Conservation (phyloP, 2,113 vertebrate species). For the Chiloscyllium plagiosum region DNA sequence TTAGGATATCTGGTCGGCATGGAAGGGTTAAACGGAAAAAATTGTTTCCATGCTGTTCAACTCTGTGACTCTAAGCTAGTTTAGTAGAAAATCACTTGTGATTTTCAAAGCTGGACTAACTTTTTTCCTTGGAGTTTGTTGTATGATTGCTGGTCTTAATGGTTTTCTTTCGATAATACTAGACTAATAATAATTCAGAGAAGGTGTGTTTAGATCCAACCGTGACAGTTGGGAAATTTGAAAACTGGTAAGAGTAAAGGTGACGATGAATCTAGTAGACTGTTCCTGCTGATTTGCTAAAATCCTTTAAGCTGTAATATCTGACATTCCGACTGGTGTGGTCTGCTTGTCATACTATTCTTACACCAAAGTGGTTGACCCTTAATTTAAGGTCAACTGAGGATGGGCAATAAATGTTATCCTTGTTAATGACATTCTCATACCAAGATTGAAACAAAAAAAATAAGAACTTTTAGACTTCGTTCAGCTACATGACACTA, state of each 20-base stretch:
- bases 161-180: neutral
- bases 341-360: neutral
- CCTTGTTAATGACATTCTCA: neutral
- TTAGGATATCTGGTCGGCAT: no score
- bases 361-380: neutral
- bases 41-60: no score
- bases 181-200: neutral
- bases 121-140: neutral
- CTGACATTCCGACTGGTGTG: neutral
- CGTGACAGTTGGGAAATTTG: neutral
- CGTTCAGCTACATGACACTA: no score
- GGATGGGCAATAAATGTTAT: neutral
- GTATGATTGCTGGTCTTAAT: neutral
- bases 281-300: neutral
- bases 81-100: neutral
- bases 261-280: neutral
- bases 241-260: neutral
- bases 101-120: neutral
- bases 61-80: slow-evolving; percentile 14
- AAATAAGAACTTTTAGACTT: neutral
- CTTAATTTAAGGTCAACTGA: neutral
- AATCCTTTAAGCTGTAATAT: neutral
- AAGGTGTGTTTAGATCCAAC: neutral
- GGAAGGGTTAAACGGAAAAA: no score
- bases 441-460: neutral